phyloP scores from a whole-genome alignment of 2,113 vertebrate genomes.

The Microcebus murinus region DNA sequence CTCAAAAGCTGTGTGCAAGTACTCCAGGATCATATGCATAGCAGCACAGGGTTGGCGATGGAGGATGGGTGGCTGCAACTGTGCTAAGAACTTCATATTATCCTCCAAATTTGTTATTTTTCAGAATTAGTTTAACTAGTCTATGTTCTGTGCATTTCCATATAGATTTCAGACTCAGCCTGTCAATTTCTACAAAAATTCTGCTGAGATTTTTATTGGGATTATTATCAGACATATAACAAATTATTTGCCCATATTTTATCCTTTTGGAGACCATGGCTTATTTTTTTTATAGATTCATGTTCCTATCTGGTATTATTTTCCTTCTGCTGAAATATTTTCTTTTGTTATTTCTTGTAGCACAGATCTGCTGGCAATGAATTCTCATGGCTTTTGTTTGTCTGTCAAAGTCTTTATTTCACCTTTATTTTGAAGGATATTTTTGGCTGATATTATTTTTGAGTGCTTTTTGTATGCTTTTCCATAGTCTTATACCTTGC shows the following conservation, averaged over 20 bases:
- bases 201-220: not conserved
- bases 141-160: not conserved
- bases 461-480: not conserved
- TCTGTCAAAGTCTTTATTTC: not conserved
- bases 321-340: not conserved
- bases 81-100: not conserved
- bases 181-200: not conserved
- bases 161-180: not conserved
- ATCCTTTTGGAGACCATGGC: not conserved
- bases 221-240: not conserved
- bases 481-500: not conserved
- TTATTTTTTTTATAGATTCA: not conserved
- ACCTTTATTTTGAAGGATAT: not conserved
- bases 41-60: too few species aligned
- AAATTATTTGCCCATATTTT: not conserved
- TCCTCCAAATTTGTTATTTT: not conserved
- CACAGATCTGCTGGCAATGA: not conserved
- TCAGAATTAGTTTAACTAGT: not conserved
- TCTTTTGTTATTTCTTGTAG: not conserved
- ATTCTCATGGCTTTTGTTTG: not conserved
- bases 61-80: not conserved
- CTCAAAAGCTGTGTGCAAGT: not conserved
- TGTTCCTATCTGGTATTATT: not conserved
- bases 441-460: not conserved
- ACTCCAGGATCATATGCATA: not conserved